phyloP scores from a whole-genome alignment of 1,140 invertebrate species.

The Drosophila kepulauana region DNA sequence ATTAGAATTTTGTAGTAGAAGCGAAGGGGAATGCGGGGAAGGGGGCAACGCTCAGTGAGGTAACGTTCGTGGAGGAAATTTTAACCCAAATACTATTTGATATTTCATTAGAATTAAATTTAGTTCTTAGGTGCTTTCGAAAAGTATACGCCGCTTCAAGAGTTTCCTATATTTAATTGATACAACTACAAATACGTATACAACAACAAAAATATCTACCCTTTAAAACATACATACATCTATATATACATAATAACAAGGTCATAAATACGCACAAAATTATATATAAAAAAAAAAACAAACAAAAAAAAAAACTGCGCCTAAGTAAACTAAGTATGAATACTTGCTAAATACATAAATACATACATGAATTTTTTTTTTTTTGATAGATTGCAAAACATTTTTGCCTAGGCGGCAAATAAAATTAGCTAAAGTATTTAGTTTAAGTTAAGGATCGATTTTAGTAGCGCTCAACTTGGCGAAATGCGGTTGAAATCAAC shows the following conservation, averaged over 20 bases:
- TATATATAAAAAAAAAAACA: slow-evolving; percentile 6
- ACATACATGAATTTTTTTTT: slow-evolving; percentile 33
- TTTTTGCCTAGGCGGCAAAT: slow-evolving; percentile 56
- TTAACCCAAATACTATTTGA: slow-evolving; percentile 83
- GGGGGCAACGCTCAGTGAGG: slow-evolving; percentile 32
- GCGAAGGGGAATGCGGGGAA: slow-evolving; percentile 5
- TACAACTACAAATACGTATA: slow-evolving; percentile 36
- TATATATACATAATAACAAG: neutral
- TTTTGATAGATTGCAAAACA: slow-evolving; percentile 33
- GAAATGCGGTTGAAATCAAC: slow-evolving; percentile 39
- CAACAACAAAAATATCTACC: slow-evolving; percentile 24
- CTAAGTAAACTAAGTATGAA: slow-evolving; percentile 45
- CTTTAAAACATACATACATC: neutral
- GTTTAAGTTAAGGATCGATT: slow-evolving; percentile 34
- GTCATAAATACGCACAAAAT: slow-evolving; percentile 32
- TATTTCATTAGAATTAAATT: slow-evolving; percentile 75
- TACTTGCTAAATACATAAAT: slow-evolving; percentile 20
- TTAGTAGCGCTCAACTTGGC: slow-evolving; percentile 14
- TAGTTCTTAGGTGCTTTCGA: slow-evolving; percentile 81
- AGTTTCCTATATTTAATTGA: slow-evolving; percentile 78
- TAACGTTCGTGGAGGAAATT: slow-evolving; percentile 52
- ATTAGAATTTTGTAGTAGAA: slow-evolving; percentile 8
- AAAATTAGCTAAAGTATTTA: slow-evolving; percentile 74
- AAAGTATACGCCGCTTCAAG: slow-evolving; percentile 82
- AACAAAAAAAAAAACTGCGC: slow-evolving; percentile 4